These are phyloP conservation scores for Chondrilla cf. caribensis DNA, from an alignment of 37 sponge, comb jelly and placozoan genomes.

Conservation along the genomic window DNA sequence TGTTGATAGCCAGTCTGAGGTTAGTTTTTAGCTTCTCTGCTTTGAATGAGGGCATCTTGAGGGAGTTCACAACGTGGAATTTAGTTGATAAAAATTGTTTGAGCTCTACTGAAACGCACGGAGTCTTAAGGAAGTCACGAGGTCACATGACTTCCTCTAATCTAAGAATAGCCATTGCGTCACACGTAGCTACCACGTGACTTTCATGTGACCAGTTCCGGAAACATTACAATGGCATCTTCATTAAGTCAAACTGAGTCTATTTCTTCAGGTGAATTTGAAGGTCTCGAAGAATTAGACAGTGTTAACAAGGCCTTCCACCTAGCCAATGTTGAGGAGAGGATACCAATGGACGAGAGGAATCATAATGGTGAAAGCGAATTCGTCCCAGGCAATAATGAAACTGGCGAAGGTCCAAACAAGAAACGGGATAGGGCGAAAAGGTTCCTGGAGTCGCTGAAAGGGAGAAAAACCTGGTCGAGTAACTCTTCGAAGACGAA, in stretches of 20 bases:
- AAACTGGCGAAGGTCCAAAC: background rate
- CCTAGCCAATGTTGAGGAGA: background rate
- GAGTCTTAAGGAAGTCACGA: slow-evolving; percentile 14
- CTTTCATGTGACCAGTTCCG: background rate
- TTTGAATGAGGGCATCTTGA: slow-evolving; percentile 74
- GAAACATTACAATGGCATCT: background rate
- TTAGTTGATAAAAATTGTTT: no score
- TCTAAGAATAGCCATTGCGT: slow-evolving; percentile 6
- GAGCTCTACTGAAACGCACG: no score
- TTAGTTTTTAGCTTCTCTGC: slow-evolving; percentile 87
- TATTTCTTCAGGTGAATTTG: background rate
- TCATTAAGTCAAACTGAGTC: background rate
- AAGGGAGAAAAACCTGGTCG: background rate
- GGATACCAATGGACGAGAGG: background rate
- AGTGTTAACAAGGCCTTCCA: slow-evolving; percentile 4
- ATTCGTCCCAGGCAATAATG: background rate
- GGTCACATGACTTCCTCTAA: background rate
- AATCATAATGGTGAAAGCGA: slow-evolving; percentile 4
- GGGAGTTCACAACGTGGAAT: background rate
- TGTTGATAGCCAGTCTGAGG: slow-evolving; percentile 83
- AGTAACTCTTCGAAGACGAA: background rate
- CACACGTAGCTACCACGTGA: background rate
- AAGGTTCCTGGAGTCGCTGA: background rate
- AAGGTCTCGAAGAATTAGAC: slow-evolving; percentile 47
- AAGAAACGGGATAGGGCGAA: slow-evolving; percentile 13